phyloP scores from a whole-genome alignment of 2,888 invertebrate species.

The Frankliniella fusca region DNA sequence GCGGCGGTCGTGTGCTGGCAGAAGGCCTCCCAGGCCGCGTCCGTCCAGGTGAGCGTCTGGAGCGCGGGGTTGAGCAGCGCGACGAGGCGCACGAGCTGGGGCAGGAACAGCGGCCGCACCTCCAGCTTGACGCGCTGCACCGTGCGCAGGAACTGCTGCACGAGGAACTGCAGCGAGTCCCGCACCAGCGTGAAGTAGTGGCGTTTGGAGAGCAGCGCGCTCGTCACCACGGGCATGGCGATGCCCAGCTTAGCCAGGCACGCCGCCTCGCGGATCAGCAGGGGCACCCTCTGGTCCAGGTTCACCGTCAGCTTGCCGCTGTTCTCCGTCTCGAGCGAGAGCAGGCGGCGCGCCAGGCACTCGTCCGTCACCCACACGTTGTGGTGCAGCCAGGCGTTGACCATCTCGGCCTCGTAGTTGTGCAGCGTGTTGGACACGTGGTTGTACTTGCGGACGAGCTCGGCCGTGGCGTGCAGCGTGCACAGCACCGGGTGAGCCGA shows the following conservation, averaged over 20 bases:
- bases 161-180: constrained; percentile 73
- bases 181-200: constrained; percentile 71
- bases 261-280: constrained; percentile 78
- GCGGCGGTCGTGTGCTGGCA: constrained; percentile 70
- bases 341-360: constrained; percentile 58
- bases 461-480: constrained; percentile 65
- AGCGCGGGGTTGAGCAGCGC: constrained; percentile 79
- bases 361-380: constrained; percentile 68
- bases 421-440: constrained; percentile 67
- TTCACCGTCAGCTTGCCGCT: constrained; percentile 68
- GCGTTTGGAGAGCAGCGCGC: constrained; percentile 70
- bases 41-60: constrained; percentile 79
- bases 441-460: constrained; percentile 69
- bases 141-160: constrained; percentile 69
- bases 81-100: constrained; percentile 79
- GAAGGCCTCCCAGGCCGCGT: constrained; percentile 74
- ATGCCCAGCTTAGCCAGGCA: constrained; percentile 77
- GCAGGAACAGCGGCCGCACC: constrained; percentile 83
- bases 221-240: constrained; percentile 75
- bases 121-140: constrained; percentile 76
- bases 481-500: constrained; percentile 70
- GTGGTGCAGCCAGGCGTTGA: constrained; percentile 79
- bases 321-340: constrained; percentile 59
- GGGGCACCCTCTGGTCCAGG: constrained; percentile 67
- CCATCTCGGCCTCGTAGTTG: constrained; percentile 74